phyloP scores from a whole-genome alignment of 2,888 invertebrate species.

The Eristalis intricaria region DNA sequence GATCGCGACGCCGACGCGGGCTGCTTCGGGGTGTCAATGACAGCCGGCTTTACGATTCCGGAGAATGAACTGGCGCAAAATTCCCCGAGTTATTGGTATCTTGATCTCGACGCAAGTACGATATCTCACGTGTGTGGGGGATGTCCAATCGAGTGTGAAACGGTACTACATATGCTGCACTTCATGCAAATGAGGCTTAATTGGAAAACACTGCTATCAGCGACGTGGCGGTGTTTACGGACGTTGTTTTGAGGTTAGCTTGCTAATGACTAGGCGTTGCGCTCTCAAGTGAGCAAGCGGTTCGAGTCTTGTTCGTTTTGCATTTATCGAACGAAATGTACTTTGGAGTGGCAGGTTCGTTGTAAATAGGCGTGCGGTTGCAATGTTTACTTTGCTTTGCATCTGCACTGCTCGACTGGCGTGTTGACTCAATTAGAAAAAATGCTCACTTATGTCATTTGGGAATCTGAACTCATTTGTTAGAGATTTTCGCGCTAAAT shows the following conservation, averaged over 20 bases:
- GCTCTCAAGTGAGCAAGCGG: background rate
- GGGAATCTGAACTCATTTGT: background rate
- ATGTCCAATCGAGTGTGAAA: background rate
- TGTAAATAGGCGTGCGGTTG: background rate
- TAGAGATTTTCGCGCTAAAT: background rate
- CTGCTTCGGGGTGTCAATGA: background rate
- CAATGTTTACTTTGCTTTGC: background rate
- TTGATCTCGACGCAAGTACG: background rate
- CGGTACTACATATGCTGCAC: background rate
- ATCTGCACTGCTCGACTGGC: background rate
- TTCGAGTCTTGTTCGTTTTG: background rate
- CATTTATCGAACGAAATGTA: background rate
- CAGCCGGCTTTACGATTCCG: background rate
- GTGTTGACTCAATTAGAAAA: background rate
- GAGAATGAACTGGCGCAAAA: background rate
- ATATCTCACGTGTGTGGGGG: background rate
- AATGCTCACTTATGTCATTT: background rate
- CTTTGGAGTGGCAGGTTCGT: background rate
- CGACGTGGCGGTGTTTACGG: background rate
- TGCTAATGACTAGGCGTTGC: background rate
- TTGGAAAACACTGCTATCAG: background rate
- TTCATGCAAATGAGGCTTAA: background rate
- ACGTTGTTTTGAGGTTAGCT: background rate
- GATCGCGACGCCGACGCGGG: too few species aligned
- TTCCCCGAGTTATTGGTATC: background rate